These are phyloP conservation scores for Aporophyla lueneburgensis DNA, from an alignment of 2,888 invertebrate genomes.

Conservation along the genomic window DNA sequence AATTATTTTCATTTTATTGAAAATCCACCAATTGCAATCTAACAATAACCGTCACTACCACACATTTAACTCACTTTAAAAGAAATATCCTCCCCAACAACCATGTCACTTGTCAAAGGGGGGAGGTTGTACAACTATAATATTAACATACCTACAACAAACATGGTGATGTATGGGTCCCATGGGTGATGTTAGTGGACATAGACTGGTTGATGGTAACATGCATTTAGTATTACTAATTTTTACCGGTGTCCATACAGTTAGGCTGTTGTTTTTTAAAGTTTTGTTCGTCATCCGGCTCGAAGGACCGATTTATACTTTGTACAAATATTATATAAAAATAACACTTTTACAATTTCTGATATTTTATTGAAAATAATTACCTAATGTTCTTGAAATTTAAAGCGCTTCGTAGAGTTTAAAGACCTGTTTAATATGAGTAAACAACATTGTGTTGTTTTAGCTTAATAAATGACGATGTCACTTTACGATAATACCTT, in stretches of 20 bases:
- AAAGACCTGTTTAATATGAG: no score
- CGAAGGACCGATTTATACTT: constrained; percentile 12
- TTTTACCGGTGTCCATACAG: constrained; percentile 29
- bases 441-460: not conserved
- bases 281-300: constrained; percentile 8
- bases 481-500: constrained; percentile 9
- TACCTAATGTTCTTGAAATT: no score
- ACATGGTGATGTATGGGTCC: constrained; percentile 64
- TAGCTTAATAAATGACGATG: not conserved
- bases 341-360: no score
- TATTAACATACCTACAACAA: constrained; percentile 59
- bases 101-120: constrained; percentile 33
- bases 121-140: constrained; percentile 49
- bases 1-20: not conserved
- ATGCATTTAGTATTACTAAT: constrained; percentile 41
- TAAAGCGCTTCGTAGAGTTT: no score
- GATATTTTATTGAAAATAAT: no score
- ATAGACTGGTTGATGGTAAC: constrained; percentile 31
- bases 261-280: not conserved
- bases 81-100: constrained; percentile 16
- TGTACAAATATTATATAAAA: no score
- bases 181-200: constrained; percentile 55
- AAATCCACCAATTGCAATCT: not conserved
- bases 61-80: constrained; percentile 1
- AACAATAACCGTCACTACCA: not conserved